These are phyloP conservation scores for Thera britannica DNA, from an alignment of 2,888 invertebrate species.

Conservation along the genomic window DNA sequence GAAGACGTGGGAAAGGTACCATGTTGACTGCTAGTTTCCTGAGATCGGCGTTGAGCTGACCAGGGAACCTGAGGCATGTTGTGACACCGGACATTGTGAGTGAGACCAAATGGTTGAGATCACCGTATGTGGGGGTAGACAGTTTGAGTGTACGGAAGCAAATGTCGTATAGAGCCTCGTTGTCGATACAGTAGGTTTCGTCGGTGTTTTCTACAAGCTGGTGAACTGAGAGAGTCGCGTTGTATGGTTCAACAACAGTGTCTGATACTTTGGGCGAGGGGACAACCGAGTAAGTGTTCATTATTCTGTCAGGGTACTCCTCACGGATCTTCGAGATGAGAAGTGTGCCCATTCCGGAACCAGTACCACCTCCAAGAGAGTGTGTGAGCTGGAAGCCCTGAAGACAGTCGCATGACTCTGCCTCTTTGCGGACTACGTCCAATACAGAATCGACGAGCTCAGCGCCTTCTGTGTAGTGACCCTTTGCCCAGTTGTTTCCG, in stretches of 20 bases:
- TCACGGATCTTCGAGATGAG: conserved; percentile 95
- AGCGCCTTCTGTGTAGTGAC: conserved; percentile 89
- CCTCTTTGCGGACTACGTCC: conserved; percentile 93
- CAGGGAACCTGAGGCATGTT: conserved; percentile 93
- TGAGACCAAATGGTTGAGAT: conserved; percentile 95
- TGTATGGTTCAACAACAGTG: conserved; percentile 89
- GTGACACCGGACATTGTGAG: conserved; percentile 94
- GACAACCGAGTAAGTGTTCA: conserved; percentile 94
- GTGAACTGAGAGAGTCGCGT: conserved; percentile 94
- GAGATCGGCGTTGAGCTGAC: conserved; percentile 97
- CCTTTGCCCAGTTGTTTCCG: conserved; percentile 87
- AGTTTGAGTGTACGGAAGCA: conserved; percentile 95
- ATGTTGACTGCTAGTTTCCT: conserved; percentile 97
- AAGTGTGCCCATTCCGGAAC: conserved; percentile 87
- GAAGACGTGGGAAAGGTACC: conserved; percentile 91
- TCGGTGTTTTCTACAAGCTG: conserved; percentile 96
- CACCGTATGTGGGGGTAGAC: conserved; percentile 94
- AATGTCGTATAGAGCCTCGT: conserved; percentile 88
- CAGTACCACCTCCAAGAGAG: conserved; percentile 86
- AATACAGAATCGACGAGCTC: conserved; percentile 90
- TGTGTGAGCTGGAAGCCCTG: conserved; percentile 95
- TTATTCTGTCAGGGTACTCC: conserved; percentile 95
- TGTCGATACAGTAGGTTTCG: conserved; percentile 94
- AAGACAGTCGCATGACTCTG: conserved; percentile 95
- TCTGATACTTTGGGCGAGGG: conserved; percentile 94